These are phyloP conservation scores for Drosophila triauraria DNA, from an alignment of 1,140 invertebrate species.

Conservation along the genomic window DNA sequence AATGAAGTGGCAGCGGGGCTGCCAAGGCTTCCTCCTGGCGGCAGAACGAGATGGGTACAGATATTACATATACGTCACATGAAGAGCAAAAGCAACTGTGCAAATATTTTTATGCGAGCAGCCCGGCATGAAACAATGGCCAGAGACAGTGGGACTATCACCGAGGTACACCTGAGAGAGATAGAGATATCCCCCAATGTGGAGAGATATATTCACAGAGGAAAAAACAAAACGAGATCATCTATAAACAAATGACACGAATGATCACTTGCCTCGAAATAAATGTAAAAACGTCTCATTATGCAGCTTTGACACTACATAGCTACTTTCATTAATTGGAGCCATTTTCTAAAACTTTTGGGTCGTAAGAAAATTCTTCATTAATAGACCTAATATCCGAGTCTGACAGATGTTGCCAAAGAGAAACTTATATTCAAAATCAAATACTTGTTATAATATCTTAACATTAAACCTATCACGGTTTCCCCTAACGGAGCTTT, in stretches of 20 bases:
- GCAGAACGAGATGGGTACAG: constrained; percentile 12
- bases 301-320: too few species aligned
- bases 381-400: too few species aligned
- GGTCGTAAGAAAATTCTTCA: neutral
- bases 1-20: constrained; percentile 58
- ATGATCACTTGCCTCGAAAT: neutral
- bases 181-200: constrained; percentile 1
- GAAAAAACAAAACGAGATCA: neutral
- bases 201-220: neutral
- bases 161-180: constrained; percentile 22
- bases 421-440: too few species aligned
- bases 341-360: neutral
- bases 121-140: constrained; percentile 59
- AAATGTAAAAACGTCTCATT: too few species aligned
- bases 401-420: too few species aligned
- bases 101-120: constrained; percentile 70
- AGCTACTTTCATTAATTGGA: neutral
- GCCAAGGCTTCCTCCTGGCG: constrained; percentile 68
- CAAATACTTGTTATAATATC: too few species aligned
- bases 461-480: too few species aligned
- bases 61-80: constrained; percentile 63
- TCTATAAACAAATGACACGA: too few species aligned
- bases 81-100: constrained; percentile 68
- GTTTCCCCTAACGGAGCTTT: too few species aligned
- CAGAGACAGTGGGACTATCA: constrained; percentile 40